These are phyloP conservation scores for Pachliopta kotzebuea DNA, from an alignment of 2,888 invertebrate genomes.

Conservation along the genomic window DNA sequence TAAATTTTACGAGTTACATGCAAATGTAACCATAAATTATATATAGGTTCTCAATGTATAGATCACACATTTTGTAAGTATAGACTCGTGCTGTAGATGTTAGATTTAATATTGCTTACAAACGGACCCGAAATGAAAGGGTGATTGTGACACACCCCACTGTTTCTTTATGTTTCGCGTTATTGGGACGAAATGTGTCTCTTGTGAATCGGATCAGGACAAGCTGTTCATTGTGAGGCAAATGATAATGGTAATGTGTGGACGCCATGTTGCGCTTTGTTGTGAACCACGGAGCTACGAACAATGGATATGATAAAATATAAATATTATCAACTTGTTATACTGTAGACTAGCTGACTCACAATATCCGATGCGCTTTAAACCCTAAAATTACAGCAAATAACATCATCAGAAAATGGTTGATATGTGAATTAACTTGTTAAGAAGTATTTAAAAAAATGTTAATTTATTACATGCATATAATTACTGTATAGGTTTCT, in stretches of 20 bases:
- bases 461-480: no score
- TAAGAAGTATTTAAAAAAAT: no score
- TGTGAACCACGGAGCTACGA: conserved; percentile 38
- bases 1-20: conserved; percentile 32
- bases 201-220: conserved; percentile 62
- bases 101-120: conserved; percentile 48
- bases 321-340: conserved; percentile 2
- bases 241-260: conserved; percentile 73
- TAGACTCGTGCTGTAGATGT: conserved; percentile 26
- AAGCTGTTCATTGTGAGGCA: conserved; percentile 69
- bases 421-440: no score
- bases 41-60: conserved; percentile 21
- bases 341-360: neutral
- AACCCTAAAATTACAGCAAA: no score
- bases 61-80: conserved; percentile 34
- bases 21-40: neutral
- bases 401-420: no score
- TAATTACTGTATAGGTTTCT: no score
- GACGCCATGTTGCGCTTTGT: conserved; percentile 72
- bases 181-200: conserved; percentile 68
- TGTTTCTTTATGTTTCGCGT: conserved; percentile 74
- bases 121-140: conserved; percentile 55
- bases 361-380: no score
- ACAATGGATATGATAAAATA: conserved; percentile 31
- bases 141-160: conserved; percentile 73